Conservation (phyloP, 2,797 vertebrate genomes). For the Lycodopsis pacificus region DNA sequence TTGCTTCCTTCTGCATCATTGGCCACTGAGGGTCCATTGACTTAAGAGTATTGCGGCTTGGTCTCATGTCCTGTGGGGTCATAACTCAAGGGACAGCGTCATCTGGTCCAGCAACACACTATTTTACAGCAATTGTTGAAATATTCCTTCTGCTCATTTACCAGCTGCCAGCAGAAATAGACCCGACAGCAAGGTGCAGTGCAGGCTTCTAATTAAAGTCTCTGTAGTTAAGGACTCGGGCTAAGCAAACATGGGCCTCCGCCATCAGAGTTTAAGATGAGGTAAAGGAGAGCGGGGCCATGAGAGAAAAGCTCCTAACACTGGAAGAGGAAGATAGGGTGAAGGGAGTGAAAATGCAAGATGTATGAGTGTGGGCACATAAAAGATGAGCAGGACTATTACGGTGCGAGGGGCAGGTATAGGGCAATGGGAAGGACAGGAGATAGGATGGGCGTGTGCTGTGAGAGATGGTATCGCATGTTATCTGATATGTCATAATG, state of each 20-base stretch:
- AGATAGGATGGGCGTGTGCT: slow-evolving; percentile 9
- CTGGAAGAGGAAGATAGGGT: slow-evolving; percentile 17
- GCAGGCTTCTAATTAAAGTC: slow-evolving; percentile 81
- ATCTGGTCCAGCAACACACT: slow-evolving; percentile 7
- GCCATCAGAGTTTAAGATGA: slow-evolving; percentile 70
- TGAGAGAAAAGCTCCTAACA: slow-evolving; percentile 28
- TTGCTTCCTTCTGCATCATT: slow-evolving; percentile 13
- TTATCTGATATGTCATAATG: slow-evolving; percentile 73
- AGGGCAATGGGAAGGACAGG: slow-evolving; percentile 32
- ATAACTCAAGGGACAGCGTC: neutral
- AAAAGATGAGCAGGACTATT: slow-evolving; percentile 49
- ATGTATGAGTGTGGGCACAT: slow-evolving; percentile 36
- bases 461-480: slow-evolving; percentile 54
- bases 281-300: slow-evolving; percentile 49
- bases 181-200: slow-evolving; percentile 34
- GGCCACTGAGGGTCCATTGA: neutral
- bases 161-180: slow-evolving; percentile 59
- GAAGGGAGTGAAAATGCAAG: slow-evolving; percentile 37
- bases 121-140: slow-evolving; percentile 33
- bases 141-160: slow-evolving; percentile 29
- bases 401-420: slow-evolving; percentile 44
- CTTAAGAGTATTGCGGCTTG: neutral
- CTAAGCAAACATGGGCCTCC: slow-evolving; percentile 80
- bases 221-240: slow-evolving; percentile 73
- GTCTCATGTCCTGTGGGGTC: slow-evolving; percentile 11